Conservation (phyloP, 2,888 invertebrate genomes). For the Arge pagana region DNA sequence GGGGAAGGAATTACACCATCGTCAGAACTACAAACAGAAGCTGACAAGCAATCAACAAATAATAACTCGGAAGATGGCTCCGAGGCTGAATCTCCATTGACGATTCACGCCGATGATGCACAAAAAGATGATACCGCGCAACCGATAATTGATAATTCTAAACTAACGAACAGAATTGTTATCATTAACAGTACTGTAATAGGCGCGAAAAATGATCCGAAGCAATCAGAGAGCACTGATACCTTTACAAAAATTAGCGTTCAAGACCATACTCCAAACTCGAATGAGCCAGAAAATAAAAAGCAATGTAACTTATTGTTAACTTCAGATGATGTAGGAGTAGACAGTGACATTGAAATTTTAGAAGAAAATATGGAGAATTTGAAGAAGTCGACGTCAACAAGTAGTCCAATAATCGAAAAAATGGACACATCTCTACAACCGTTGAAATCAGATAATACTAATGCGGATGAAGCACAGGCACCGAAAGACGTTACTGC, state of each 20-base stretch:
- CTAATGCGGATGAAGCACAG: not conserved
- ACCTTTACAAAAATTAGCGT: slow-evolving; percentile 37
- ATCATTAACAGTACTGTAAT: slow-evolving; percentile 26
- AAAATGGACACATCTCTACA: not conserved
- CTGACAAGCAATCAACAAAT: too few relatives aligned
- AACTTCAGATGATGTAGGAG: slow-evolving; percentile 14
- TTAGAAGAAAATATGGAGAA: slow-evolving; percentile 24
- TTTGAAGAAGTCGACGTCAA: not conserved
- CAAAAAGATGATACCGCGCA: not conserved
- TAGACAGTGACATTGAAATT: slow-evolving; percentile 53
- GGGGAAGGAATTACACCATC: too few relatives aligned
- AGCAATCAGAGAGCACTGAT: slow-evolving; percentile 45
- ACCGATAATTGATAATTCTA: not conserved
- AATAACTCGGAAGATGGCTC: not conserved
- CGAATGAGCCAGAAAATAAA: too few relatives aligned
- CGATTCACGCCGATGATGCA: not conserved
- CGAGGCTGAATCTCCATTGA: slow-evolving; percentile 2
- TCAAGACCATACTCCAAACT: too few relatives aligned
- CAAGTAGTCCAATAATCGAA: not conserved
- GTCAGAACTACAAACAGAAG: too few relatives aligned
- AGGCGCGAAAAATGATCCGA: too few relatives aligned
- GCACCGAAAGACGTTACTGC: not conserved
- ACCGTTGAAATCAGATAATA: not conserved
- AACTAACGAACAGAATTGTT: not conserved
- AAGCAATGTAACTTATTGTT: not conserved